Evolutionary conservation across 2,797 vertebrate species (phyloP), one percentile per base, ranked within the genome.

Genomic region (Sebastes reedi): DNA sequence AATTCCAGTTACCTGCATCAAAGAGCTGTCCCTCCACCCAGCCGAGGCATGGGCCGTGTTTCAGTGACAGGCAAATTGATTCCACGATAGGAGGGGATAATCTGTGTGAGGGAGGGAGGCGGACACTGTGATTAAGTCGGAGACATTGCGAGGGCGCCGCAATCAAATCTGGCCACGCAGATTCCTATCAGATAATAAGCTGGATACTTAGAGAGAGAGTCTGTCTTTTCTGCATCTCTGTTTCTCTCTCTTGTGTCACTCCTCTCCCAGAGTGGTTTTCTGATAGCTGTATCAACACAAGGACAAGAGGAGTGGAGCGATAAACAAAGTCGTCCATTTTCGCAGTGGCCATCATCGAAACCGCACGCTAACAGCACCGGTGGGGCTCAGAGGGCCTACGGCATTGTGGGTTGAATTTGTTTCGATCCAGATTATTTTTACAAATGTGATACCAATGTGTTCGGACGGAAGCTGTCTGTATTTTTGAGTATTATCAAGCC

Each of bases 31-130:
- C 74, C 61, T 79, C 29, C 70, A 29, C 18, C 50, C 32, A 16
- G 18, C 55, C 16, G 6, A 74, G 77, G 46, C 59, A 55, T 6
- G 69, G 30, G 54, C 68, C 79, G 22, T 67, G 67, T 89, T 87
- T 88, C 89, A 86, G 69, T 91, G 92, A 93, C 87, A 91, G 85
- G 78, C 77, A 87, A 93, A 93, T 89, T 88, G 90, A 94, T 92
- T 87, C 73, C 69, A 32, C 20, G 55, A 82, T 82, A 72, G 67
- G 59, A 80, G 78, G 18, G 78, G 80, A 81, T 88, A 89, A 88
- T 90, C 70, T 83, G 56, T 32, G 67, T 52, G 52, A 55, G 77
- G 65, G 52, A 73, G 59, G 56, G 61, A 55, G 46, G 65, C 12
- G 64, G 60, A 78, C 12, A 9, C 79, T 73, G 80, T 91, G 89